Base-by-base conservation (phyloP, 2,888 invertebrate genomes). In the Oasisia sp. region DNA sequence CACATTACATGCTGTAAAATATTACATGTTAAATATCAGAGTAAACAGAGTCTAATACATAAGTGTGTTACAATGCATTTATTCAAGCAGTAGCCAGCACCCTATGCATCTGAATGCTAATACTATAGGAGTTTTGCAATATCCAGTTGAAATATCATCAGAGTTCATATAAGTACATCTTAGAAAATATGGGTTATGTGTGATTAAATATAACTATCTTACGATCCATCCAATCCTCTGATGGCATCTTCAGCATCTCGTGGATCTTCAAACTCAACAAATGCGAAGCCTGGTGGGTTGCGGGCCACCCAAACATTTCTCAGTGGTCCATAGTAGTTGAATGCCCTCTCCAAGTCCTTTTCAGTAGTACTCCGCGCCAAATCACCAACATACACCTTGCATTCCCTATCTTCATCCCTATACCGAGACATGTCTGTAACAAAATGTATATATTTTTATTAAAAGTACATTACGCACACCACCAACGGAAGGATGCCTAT, bases 181-280 rank as follows among this genome's bases (percentile, higher is more conserved):
- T 7, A 50, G 9, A 50, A 50, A 50, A 50, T 11, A 50, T 50
- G 14, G 38, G 2, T 50, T 50, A 50, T 14, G 14, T 11, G 50
- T 0, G 14, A 50, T 50, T 12, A 50, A 50, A 2, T 50, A 50
- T 12, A 50, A 50, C 9, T 50, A 50, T 92, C 97, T 97, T 97
- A 98, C 98, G 97, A 97, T 97, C 98, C 98, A 96, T 98, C 98
- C 95, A 98, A 97, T 50, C 98, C 98, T 95, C 98, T 97, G 19
- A 98, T 98, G 50, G 98, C 97, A 96, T 98, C 98, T 96, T 98
- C 98, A 27, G 98, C 98, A 96, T 98, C 98, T 93, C 98, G 97
- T 32, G 98, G 97, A 95, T 98, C 98, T 97, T 98, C 98, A 96
- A 97, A 98, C 96, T 98, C 98, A 8, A 98, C 98, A 96, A 98